phyloP scores from a whole-genome alignment of 2,113 vertebrate species.

The Heliornis fulica region DNA sequence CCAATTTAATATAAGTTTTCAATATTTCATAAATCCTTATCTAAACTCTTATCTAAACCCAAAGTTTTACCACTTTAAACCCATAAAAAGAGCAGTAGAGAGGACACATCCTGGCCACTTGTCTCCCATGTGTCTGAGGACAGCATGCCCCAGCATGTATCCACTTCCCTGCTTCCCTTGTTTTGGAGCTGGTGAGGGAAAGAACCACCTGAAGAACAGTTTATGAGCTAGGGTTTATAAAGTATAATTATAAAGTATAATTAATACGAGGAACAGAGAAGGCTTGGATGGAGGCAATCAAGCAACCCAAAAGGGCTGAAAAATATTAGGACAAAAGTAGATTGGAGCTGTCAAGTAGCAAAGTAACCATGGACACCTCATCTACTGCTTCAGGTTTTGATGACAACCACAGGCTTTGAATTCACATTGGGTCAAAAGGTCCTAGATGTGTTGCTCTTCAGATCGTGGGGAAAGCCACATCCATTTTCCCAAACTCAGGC shows the following conservation, averaged over 20 bases:
- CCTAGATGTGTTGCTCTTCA: neutral
- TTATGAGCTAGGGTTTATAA: neutral
- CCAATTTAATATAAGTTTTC: neutral
- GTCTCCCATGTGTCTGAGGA: neutral
- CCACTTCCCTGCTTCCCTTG: neutral
- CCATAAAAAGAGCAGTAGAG: neutral
- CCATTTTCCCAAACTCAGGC: neutral
- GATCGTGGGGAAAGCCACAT: neutral
- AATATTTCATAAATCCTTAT: neutral
- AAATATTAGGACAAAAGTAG: neutral
- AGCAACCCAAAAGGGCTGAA: neutral
- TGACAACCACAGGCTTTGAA: neutral
- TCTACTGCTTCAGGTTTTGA: neutral
- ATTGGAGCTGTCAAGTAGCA: neutral
- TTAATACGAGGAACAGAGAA: neutral
- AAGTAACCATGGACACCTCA: neutral
- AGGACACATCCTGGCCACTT: neutral
- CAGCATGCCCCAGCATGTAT: fast-evolving
- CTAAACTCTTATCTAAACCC: neutral
- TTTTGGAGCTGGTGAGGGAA: neutral
- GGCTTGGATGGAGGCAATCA: neutral
- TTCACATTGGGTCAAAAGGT: neutral
- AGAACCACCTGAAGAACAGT: neutral
- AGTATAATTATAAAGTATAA: neutral
- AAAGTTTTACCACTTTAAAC: neutral